These are phyloP conservation scores for Drosophila neocordata DNA, from an alignment of 1,140 invertebrate species.

Conservation along the genomic window DNA sequence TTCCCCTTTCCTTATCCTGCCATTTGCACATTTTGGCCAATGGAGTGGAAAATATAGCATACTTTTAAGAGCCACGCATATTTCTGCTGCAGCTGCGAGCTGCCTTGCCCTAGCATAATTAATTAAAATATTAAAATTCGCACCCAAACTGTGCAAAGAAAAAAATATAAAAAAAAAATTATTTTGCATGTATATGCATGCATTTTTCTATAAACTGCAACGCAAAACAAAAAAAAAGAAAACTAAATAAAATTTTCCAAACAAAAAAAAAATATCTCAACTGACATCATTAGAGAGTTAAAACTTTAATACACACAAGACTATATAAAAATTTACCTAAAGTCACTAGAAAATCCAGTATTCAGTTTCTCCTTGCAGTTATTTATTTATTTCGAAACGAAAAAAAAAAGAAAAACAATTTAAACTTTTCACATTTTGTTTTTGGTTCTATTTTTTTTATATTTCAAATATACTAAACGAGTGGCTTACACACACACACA, in stretches of 20 bases:
- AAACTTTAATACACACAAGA: constrained; percentile 68
- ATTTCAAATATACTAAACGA: constrained; percentile 70
- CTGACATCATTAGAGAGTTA: constrained; percentile 67
- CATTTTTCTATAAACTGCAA: neutral
- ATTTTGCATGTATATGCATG: neutral
- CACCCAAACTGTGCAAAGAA: neutral
- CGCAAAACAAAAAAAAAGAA: neutral
- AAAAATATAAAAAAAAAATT: constrained; percentile 66
- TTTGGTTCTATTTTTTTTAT: too few species aligned
- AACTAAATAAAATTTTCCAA: constrained; percentile 57
- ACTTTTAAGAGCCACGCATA: constrained; percentile 72
- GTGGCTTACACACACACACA: constrained; percentile 58
- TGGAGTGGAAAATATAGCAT: constrained; percentile 64
- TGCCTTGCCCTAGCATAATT: constrained; percentile 63
- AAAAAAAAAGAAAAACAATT: constrained; percentile 59
- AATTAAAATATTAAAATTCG: constrained; percentile 74
- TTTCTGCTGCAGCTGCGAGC: constrained; percentile 28
- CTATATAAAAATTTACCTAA: constrained; percentile 40
- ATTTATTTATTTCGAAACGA: constrained; percentile 52
- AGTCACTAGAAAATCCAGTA: constrained; percentile 28
- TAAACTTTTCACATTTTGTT: constrained; percentile 76
- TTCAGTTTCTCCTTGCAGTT: constrained; percentile 20
- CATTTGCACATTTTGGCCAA: constrained; percentile 33
- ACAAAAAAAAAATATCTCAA: constrained; percentile 45
- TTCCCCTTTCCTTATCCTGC: too few species aligned